These are phyloP conservation scores for Phrynosoma platyrhinos DNA, from an alignment of 2,113 vertebrate species.

Conservation along the genomic window DNA sequence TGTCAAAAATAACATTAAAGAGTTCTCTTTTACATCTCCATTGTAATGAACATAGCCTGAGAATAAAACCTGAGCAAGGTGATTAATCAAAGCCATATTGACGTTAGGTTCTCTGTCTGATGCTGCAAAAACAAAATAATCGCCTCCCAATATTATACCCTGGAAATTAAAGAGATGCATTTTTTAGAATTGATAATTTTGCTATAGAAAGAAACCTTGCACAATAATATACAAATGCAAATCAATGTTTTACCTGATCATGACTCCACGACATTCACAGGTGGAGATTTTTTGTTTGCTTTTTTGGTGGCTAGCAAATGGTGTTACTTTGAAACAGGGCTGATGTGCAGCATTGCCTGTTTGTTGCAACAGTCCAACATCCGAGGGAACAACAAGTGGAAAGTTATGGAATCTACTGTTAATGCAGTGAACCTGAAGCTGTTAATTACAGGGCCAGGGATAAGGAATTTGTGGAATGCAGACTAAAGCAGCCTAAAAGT, in stretches of 20 bases:
- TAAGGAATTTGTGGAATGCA: slow-evolving; percentile 90
- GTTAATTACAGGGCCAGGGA: slow-evolving; percentile 77
- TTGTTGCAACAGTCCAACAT: slow-evolving; percentile 15
- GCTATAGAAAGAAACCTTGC: not conserved
- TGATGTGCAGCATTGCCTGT: not conserved
- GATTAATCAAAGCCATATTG: accelerated
- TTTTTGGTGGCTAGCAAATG: not conserved
- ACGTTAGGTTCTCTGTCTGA: not conserved
- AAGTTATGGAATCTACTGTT: slow-evolving; percentile 70
- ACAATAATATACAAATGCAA: not conserved
- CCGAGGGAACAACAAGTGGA: slow-evolving; percentile 27
- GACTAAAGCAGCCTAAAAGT: slow-evolving; percentile 75
- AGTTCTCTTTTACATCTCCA: not conserved
- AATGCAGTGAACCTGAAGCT: slow-evolving; percentile 80
- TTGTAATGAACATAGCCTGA: not conserved
- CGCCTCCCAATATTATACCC: not conserved
- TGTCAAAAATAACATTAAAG: not conserved
- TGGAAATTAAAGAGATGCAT: not conserved
- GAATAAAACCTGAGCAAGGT: not conserved
- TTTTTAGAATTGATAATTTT: not conserved
- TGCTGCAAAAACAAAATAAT: accelerated
- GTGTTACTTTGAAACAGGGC: not conserved
- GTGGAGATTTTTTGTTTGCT: not conserved
- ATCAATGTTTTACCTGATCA: slow-evolving; percentile 66
- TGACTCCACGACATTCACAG: slow-evolving; percentile 14